Conservation (phyloP, 2,888 invertebrate species). For the Thecophora atra region DNA sequence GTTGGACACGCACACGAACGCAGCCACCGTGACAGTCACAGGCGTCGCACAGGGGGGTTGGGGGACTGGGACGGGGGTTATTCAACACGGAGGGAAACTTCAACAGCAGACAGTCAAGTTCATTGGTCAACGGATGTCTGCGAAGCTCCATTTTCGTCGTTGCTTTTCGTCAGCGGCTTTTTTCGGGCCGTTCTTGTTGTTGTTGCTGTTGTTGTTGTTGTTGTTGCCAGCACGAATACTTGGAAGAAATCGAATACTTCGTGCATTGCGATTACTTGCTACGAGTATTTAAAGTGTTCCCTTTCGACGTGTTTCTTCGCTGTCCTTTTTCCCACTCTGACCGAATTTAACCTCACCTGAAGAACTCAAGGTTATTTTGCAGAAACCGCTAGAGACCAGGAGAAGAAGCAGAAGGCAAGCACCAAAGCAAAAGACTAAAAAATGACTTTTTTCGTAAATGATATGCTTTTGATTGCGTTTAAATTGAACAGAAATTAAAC, state of each 20-base stretch:
- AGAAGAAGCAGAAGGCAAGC: too few relatives aligned
- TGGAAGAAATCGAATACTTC: too few relatives aligned
- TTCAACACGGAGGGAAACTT: neutral
- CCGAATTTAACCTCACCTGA: too few relatives aligned
- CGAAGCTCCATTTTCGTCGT: neutral
- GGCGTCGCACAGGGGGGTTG: neutral
- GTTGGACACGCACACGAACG: neutral
- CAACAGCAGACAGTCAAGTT: constrained; percentile 9
- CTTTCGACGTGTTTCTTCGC: too few relatives aligned
- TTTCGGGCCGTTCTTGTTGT: constrained; percentile 8
- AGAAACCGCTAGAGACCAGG: too few relatives aligned
- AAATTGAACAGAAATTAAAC: neutral
- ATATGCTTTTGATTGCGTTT: constrained; percentile 37
- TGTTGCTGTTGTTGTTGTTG: neutral
- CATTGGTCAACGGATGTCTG: constrained; percentile 21
- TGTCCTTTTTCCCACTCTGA: too few relatives aligned
- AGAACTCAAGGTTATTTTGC: too few relatives aligned
- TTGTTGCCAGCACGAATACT: neutral
- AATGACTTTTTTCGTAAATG: constrained; percentile 46
- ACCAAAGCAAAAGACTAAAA: too few relatives aligned
- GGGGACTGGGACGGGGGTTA: neutral
- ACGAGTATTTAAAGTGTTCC: too few relatives aligned
- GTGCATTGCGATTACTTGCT: too few relatives aligned
- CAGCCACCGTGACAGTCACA: neutral
- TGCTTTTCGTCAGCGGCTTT: neutral